phyloP scores from a whole-genome alignment of 2,797 vertebrate genomes.

The Lepilemur ruficaudatus region DNA sequence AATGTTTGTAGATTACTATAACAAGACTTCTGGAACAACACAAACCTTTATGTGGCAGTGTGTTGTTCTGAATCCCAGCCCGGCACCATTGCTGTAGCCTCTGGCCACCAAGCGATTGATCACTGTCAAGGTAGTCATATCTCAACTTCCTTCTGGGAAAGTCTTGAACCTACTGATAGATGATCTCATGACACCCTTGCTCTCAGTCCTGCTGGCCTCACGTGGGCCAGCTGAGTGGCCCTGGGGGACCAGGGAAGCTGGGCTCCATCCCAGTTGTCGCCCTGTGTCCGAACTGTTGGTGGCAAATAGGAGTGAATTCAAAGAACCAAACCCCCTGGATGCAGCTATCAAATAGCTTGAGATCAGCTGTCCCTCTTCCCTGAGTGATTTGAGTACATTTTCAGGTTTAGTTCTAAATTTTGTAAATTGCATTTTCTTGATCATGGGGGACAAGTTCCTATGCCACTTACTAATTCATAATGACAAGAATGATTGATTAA shows the following conservation, averaged over 20 bases:
- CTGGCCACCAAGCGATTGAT: background rate
- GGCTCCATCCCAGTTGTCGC: background rate
- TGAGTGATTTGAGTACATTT: background rate
- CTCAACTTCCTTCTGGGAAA: background rate
- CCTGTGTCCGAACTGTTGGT: background rate
- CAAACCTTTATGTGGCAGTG: background rate
- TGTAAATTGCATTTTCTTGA: background rate
- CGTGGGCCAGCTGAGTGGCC: background rate
- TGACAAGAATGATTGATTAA: background rate
- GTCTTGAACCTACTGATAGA: background rate
- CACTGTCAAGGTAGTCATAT: background rate
- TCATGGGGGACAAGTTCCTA: background rate
- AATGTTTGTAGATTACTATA: background rate
- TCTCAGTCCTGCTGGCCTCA: background rate
- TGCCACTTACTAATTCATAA: background rate
- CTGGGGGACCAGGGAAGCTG: background rate
- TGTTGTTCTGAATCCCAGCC: too few species aligned
- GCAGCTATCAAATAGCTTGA: background rate
- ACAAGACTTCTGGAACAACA: background rate
- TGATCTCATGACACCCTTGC: background rate
- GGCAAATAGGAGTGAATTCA: background rate
- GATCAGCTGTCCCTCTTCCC: background rate
- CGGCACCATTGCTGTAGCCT: too few species aligned
- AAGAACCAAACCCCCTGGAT: background rate
- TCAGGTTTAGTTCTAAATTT: background rate